A percentile compares a stretch with the other conserved stretches of the same genome.
phyloP scores from a whole-genome alignment of 2,797 vertebrate genomes.

The Prionace glauca region DNA sequence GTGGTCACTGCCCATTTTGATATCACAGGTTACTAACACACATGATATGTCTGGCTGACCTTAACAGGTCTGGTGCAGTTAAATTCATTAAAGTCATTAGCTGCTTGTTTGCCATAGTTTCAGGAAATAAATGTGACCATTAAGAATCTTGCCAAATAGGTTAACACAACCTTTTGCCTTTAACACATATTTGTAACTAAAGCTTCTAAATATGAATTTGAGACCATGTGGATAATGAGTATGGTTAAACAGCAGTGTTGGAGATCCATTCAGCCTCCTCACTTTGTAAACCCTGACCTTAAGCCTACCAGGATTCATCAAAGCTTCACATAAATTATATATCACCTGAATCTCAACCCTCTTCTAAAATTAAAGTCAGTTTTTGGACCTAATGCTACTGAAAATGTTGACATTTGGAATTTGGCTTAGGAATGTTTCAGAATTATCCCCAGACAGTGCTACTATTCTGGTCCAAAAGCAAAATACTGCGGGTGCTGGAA shows the following conservation, averaged over 20 bases:
- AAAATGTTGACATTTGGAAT: too few species aligned
- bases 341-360: not conserved
- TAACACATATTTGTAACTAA: not conserved
- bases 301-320: not conserved
- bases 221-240: not conserved
- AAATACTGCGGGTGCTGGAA: too few species aligned
- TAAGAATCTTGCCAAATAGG: not conserved
- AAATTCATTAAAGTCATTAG: not conserved
- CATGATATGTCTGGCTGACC: not conserved
- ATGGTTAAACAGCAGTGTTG: not conserved
- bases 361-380: not conserved
- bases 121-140: not conserved
- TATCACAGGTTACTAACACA: not conserved
- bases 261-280: not conserved
- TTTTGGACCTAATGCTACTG: not conserved
- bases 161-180: not conserved
- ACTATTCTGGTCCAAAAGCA: too few species aligned
- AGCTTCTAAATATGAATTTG: not conserved
- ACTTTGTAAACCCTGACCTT: not conserved
- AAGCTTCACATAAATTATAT: not conserved
- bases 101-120: too few species aligned
- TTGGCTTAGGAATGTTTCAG: too few species aligned
- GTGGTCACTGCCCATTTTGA: not conserved
- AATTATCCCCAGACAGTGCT: too few species aligned
- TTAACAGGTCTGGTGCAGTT: not conserved